Evolutionary conservation across 2,888 invertebrate species (phyloP).

Genomic region (Conchocele bisecta): DNA sequence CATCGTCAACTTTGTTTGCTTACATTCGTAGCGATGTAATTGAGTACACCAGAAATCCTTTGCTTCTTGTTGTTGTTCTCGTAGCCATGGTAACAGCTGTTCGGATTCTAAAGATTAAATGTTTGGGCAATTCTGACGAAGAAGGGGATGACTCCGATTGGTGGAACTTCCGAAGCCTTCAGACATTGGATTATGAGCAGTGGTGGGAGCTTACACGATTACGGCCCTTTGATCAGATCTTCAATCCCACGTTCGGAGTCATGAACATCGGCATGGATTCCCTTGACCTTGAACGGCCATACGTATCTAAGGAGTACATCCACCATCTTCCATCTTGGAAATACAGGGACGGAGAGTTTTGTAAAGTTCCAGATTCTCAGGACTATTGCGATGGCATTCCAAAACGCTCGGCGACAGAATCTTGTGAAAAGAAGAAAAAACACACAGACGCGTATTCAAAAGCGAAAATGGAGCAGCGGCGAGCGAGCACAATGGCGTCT

Average conservation of each 20-base stretch:
- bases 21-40: slow-evolving; percentile 74
- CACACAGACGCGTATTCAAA: no score
- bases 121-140: slow-evolving; percentile 9
- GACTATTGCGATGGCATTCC: no score
- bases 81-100: slow-evolving; percentile 58
- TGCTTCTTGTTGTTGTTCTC: slow-evolving; percentile 69
- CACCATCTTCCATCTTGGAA: slow-evolving; percentile 84
- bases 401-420: no score
- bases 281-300: slow-evolving; percentile 79
- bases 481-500: no score
- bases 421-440: no score
- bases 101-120: slow-evolving; percentile 17
- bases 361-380: no score
- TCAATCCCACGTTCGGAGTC: slow-evolving; percentile 71
- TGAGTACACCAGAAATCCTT: slow-evolving; percentile 62
- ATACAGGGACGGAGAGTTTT: no score
- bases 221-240: slow-evolving; percentile 76
- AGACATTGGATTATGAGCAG: slow-evolving; percentile 67
- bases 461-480: no score
- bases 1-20: slow-evolving; percentile 77
- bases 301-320: slow-evolving; percentile 83
- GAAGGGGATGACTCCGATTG: slow-evolving; percentile 71
- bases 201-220: slow-evolving; percentile 74
- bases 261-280: slow-evolving; percentile 17
- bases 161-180: slow-evolving; percentile 82